Conservation (phyloP, 1,140 invertebrate species). For the Drosophila dunni region DNA sequence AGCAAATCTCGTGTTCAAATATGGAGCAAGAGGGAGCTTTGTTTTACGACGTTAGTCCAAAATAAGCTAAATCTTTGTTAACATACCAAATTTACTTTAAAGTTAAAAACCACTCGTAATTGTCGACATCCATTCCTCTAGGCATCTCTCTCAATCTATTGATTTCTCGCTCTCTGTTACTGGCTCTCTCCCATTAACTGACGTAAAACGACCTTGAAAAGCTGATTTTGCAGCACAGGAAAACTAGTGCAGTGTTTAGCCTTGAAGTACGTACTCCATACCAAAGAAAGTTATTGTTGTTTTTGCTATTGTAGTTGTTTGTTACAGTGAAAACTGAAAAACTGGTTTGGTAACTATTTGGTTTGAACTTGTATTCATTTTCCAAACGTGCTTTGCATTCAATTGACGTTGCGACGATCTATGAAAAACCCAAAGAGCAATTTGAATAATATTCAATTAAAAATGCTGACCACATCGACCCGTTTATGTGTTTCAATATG, state of each 20-base stretch:
- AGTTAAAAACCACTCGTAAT: not conserved
- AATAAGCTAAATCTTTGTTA: not conserved
- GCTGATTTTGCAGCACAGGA: slow-evolving; percentile 19
- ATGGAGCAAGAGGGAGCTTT: not conserved
- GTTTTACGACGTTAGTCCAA: not conserved
- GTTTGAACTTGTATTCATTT: slow-evolving; percentile 9
- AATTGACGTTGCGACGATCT: slow-evolving; percentile 28
- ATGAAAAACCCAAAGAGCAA: slow-evolving; percentile 37
- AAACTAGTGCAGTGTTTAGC: slow-evolving; percentile 43
- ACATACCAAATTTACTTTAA: not conserved
- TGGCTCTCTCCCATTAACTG: not conserved
- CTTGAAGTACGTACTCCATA: slow-evolving; percentile 35
- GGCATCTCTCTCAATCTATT: not conserved
- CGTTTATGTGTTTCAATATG: not conserved
- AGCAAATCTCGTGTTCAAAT: slow-evolving; percentile 1
- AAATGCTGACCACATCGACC: slow-evolving; percentile 26
- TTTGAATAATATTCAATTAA: slow-evolving; percentile 42
- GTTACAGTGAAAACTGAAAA: slow-evolving; percentile 38
- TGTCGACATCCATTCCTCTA: not conserved
- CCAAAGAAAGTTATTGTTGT: slow-evolving; percentile 45
- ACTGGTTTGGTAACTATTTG: slow-evolving; percentile 42
- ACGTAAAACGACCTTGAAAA: slow-evolving; percentile 25
- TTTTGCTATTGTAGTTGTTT: not conserved
- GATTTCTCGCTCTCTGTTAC: not conserved
- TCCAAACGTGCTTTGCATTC: slow-evolving; percentile 1